phyloP scores from a whole-genome alignment of 2,797 vertebrate species.

The Aphelocoma californica region DNA sequence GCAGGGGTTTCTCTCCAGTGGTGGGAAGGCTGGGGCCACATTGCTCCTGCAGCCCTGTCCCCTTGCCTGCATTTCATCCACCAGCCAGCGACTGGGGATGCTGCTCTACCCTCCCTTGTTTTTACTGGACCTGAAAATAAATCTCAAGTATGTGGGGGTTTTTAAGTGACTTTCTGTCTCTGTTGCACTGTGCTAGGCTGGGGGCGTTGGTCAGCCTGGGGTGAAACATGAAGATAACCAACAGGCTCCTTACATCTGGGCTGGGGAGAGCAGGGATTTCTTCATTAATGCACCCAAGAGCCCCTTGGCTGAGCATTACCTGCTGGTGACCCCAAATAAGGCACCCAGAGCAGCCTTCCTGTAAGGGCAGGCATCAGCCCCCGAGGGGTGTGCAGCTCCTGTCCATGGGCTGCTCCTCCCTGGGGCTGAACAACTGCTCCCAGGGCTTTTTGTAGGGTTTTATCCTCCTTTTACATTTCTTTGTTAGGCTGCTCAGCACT shows the following conservation, averaged over 20 bases:
- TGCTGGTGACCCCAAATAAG: neutral
- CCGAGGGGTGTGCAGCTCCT: neutral
- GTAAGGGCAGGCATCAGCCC: no score
- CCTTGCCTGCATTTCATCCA: neutral
- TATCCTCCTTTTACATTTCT: neutral
- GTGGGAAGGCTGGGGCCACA: neutral
- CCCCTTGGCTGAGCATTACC: neutral
- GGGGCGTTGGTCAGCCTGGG: neutral
- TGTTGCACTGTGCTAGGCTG: neutral
- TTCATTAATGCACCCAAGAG: neutral
- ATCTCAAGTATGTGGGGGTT: neutral
- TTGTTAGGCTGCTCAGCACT: neutral
- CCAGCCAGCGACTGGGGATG: neutral
- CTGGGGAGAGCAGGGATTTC: neutral
- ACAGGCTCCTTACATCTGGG: neutral
- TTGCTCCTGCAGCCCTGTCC: accelerated
- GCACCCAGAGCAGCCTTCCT: neutral
- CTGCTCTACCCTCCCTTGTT: neutral
- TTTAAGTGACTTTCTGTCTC: neutral
- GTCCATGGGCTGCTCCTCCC: accelerated
- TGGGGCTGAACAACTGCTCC: neutral
- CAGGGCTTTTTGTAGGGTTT: neutral
- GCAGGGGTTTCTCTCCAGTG: neutral
- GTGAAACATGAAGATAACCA: neutral
- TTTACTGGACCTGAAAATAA: constrained; percentile 39